phyloP scores from a whole-genome alignment of 2,888 invertebrate genomes.

The Asteroscopus sphinx region DNA sequence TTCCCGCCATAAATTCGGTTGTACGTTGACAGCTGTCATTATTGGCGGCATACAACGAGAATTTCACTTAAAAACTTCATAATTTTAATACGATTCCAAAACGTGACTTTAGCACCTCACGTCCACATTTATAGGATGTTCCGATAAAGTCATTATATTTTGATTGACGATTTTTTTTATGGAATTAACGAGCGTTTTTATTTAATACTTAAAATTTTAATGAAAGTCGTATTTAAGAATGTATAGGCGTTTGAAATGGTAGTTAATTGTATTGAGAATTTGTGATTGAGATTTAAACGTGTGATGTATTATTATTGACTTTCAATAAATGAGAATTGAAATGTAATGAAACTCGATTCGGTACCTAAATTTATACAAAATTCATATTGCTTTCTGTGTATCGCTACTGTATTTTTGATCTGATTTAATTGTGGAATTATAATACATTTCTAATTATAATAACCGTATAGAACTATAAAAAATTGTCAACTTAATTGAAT shows the following conservation, averaged over 20 bases:
- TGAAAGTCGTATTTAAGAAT: slow-evolving; percentile 1
- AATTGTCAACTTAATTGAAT: slow-evolving; percentile 5
- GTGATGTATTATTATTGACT: slow-evolving; percentile 22
- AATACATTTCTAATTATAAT: slow-evolving; percentile 1
- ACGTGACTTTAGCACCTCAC: slow-evolving; percentile 85
- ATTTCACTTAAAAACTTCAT: slow-evolving; percentile 74
- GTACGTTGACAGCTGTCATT: slow-evolving; percentile 68
- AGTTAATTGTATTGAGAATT: slow-evolving; percentile 3
- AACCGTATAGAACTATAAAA: background rate
- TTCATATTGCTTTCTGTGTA: slow-evolving; percentile 2
- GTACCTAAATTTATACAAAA: slow-evolving; percentile 16
- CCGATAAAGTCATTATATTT: slow-evolving; percentile 39
- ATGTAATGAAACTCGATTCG: background rate
- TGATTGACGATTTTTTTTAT: slow-evolving; percentile 22
- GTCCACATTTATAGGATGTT: slow-evolving; percentile 61
- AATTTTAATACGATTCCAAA: slow-evolving; percentile 84
- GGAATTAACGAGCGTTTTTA: slow-evolving; percentile 11
- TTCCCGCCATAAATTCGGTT: slow-evolving; percentile 64
- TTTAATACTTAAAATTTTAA: slow-evolving; percentile 25
- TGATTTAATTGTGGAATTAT: slow-evolving; percentile 8
- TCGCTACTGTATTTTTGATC: slow-evolving; percentile 11
- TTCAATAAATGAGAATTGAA: slow-evolving; percentile 10
- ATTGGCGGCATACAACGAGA: slow-evolving; percentile 55
- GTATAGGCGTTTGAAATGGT: slow-evolving; percentile 10
- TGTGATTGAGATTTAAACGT: slow-evolving; percentile 14